Base-by-base conservation (phyloP, 1,140 invertebrate species). In the Drosophila sechellia region DNA sequence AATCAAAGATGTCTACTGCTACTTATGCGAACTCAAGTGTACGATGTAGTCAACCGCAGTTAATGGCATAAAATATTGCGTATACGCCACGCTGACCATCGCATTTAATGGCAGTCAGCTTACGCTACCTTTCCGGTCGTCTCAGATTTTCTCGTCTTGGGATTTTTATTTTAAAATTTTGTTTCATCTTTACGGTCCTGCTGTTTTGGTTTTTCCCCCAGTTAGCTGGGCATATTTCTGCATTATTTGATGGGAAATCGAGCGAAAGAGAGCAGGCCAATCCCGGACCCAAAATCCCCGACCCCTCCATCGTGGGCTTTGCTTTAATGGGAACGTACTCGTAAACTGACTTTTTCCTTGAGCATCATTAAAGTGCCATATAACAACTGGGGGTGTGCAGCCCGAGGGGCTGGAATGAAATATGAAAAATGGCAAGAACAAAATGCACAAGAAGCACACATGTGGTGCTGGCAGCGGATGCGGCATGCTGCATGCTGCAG, bases 181-280 rank as follows among this genome's bases (percentile, higher is more conserved):
- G 39, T 70, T 56, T 53, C 65, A 37, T 68, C 48, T 54, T 57
- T 57, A 57, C 27, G 50, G 37, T 40, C 42, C 42, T 70, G 13
- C 3, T 56, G 35, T 56, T 50, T 55, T 13, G 11, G 12, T 25
- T 34, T 39, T 40, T 25, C 13, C 37, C 37, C 37, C 65, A 59
- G 53, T 70, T 74, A 42, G 49, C 49, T 56, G 42, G 42, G 59
- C 63, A 84, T 84, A 84, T 84, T 84, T 84, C 76, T 79, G 80
- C 80, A 84, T 84, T 84, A 84, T 84, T 84, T 84, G 65, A 69
- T 73, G 75, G 76, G 79, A 68, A 79, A 75, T 69, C 79, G 59
- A 81, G 66, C 79, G 77, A 79, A 46, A 72, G 60, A 37, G 27
- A 48, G 20, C 31, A 49, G 54, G 55, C 48, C 48, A 50, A 50